A percentile compares a stretch with the other conserved stretches of the same genome.
phyloP scores from a whole-genome alignment of 2,113 vertebrate genomes.

The Microtus pennsylvanicus region DNA sequence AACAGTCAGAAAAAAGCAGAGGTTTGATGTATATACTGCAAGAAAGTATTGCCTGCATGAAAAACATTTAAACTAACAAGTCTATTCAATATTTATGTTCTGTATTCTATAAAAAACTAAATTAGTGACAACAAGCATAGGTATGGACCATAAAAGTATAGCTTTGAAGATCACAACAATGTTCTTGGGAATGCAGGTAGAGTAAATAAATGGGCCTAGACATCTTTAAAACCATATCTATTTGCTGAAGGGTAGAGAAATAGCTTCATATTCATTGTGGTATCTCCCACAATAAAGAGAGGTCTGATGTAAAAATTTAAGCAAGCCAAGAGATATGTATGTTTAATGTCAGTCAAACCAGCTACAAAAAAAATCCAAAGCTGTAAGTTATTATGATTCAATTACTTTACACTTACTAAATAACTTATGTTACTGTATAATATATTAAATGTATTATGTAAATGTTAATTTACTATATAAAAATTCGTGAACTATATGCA shows the following conservation, averaged over 20 bases:
- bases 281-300: not conserved
- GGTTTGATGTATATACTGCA: not conserved
- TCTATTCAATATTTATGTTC: not conserved
- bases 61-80: slow-evolving; percentile 11
- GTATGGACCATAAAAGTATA: not conserved
- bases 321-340: not conserved
- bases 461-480: slow-evolving; percentile 9
- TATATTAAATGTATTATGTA: not conserved
- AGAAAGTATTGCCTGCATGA: not conserved
- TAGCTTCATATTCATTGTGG: not conserved
- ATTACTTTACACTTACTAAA: slow-evolving; percentile 8
- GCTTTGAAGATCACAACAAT: not conserved
- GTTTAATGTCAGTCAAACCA: not conserved
- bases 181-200: not conserved
- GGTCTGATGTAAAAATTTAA: not conserved
- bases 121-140: not conserved
- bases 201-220: not conserved
- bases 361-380: not conserved
- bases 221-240: not conserved
- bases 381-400: not conserved
- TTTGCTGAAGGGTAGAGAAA: not conserved
- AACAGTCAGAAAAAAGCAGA: not conserved
- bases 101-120: slow-evolving; percentile 7
- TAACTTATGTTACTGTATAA: not conserved
- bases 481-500: not conserved